A percentile compares a stretch with the other conserved stretches of the same genome.
Evolutionary conservation across 2,113 vertebrate species (phyloP).

Genomic region (Entosphenus tridentatus): DNA sequence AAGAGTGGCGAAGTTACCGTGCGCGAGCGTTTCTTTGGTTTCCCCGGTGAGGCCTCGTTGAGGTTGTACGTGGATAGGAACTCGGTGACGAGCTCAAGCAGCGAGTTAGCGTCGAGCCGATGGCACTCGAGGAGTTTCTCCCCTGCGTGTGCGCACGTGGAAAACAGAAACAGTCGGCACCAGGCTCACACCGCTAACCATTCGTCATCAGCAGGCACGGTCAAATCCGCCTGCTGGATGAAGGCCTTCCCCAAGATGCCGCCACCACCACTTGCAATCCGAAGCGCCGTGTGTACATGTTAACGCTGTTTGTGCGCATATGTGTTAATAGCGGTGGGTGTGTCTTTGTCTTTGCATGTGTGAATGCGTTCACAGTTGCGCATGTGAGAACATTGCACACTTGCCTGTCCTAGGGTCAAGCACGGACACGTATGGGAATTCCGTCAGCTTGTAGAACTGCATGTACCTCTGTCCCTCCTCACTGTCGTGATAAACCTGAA

Average conservation of each 20-base stretch:
- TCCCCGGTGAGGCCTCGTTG: slow-evolving; percentile 12
- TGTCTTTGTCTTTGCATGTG: no score
- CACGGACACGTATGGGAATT: slow-evolving; percentile 95
- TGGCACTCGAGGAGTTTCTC: slow-evolving; percentile 98
- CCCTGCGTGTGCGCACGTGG: slow-evolving; percentile 23
- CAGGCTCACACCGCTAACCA: no score
- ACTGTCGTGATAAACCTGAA: slow-evolving; percentile 88
- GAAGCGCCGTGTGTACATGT: no score
- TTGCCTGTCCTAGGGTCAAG: slow-evolving; percentile 84
- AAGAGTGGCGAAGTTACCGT: slow-evolving; percentile 40
- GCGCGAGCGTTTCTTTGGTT: slow-evolving; percentile 59
- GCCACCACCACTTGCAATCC: no score
- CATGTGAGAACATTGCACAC: background rate
- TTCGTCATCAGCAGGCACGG: no score
- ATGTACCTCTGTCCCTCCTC: slow-evolving; percentile 96
- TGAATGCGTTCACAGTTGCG: no score
- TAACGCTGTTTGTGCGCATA: no score
- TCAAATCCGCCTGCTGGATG: no score
- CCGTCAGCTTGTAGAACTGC: slow-evolving; percentile 90
- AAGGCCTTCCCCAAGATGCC: no score
- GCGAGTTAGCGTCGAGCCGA: slow-evolving; percentile 77
- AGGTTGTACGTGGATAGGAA: slow-evolving; percentile 59
- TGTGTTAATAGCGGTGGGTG: no score
- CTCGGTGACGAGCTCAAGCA: slow-evolving; percentile 77
- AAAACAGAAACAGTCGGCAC: no score